Evolutionary conservation across 1,140 invertebrate genomes (phyloP).

Genomic region (Ooceraea biroi): DNA sequence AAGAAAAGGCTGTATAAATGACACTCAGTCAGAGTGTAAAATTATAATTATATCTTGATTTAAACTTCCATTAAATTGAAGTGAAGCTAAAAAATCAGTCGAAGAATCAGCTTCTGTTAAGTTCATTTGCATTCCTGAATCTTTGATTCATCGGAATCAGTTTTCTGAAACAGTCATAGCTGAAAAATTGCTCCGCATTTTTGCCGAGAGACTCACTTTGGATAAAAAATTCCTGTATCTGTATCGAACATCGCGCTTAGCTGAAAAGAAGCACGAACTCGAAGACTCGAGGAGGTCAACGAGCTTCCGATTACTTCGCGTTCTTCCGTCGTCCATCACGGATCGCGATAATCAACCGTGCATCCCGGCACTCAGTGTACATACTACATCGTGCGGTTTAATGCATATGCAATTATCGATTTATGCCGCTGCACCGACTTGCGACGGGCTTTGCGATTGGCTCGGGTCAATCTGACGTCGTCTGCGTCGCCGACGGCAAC

Average conservation of each 20-base stretch:
- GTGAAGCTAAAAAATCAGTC: background rate
- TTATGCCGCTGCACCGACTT: conserved; percentile 14
- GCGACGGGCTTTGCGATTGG: background rate
- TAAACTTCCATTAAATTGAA: background rate
- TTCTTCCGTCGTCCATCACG: conserved; percentile 20
- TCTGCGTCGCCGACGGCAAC: background rate
- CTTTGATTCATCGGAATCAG: background rate
- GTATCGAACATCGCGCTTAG: background rate
- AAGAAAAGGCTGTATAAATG: too few relatives aligned
- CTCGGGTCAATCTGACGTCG: background rate
- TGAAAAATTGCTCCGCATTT: background rate
- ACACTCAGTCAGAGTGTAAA: too few relatives aligned
- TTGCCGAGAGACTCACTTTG: background rate
- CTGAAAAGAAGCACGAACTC: background rate
- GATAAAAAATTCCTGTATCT: background rate
- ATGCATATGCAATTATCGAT: conserved; percentile 61
- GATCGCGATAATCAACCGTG: conserved; percentile 37
- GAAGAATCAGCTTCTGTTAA: conserved; percentile 5
- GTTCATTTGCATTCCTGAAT: background rate
- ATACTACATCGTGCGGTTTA: conserved; percentile 11
- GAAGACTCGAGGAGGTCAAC: conserved; percentile 11
- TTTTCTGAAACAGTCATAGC: too few relatives aligned
- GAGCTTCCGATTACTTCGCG: conserved; percentile 14
- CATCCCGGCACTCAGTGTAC: background rate
- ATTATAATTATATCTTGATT: background rate